Conservation (phyloP, 2,888 invertebrate species). For the Boloria euphrosyne region DNA sequence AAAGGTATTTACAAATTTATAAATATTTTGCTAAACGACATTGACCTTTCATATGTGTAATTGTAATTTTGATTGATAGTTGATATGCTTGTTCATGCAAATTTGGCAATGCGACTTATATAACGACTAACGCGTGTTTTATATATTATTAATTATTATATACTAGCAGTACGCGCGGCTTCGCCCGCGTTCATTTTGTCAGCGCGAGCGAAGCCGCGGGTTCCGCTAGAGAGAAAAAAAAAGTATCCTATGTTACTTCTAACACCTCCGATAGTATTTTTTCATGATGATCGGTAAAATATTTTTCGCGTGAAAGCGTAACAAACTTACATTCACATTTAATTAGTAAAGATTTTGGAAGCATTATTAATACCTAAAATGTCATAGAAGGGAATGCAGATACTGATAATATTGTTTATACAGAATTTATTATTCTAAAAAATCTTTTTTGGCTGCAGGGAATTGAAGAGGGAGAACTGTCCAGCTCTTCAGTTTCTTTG, state of each 20-base stretch:
- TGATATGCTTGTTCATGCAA: not conserved
- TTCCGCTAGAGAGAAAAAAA: too few relatives aligned
- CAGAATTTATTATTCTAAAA: not conserved
- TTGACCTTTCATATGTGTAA: not conserved
- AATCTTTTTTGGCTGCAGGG: constrained; percentile 15
- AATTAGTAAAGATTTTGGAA: too few relatives aligned
- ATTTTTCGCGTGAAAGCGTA: too few relatives aligned
- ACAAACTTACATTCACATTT: too few relatives aligned
- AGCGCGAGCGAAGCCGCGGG: too few relatives aligned
- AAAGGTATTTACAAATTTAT: constrained; percentile 6
- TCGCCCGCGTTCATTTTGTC: too few relatives aligned
- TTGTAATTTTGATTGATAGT: not conserved
- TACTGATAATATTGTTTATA: too few relatives aligned
- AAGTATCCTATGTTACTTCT: too few relatives aligned
- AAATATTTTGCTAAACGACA: not conserved
- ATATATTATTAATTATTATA: too few relatives aligned
- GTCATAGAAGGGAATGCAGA: not conserved
- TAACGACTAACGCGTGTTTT: constrained; percentile 5
- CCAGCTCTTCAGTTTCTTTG: not conserved
- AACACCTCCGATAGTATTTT: too few relatives aligned
- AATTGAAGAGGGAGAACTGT: constrained; percentile 2
- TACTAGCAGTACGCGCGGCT: too few relatives aligned
- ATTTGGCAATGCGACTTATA: constrained; percentile 18
- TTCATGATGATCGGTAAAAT: too few relatives aligned
- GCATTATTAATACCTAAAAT: not conserved